Evolutionary conservation across 30 jellyfish, hydroid and myxozoan species (phyloP), one percentile per base, ranked within the genome.

Genomic region (Cassiopea andromeda): DNA sequence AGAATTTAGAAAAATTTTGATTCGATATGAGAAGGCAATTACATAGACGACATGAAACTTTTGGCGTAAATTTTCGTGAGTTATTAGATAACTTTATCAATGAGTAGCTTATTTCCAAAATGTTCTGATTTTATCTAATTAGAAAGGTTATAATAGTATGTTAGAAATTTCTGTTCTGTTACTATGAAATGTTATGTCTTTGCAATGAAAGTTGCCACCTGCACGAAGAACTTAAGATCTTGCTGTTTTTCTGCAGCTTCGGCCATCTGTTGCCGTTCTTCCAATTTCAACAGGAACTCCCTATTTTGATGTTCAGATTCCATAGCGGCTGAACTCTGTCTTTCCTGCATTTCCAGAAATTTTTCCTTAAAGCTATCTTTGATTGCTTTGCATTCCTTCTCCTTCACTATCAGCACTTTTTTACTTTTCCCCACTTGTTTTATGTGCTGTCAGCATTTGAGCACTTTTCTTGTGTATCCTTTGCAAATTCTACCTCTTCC

Each of bases 231-330:
- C 48, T 78, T 13, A 4, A 82, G 78, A 45, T 78, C 78, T 45
- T 82, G 19, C 58, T 46, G 76, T 50, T 78, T 78, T 18, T 78
- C 87, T 7, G 44, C 87, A 16, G 81, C 87, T 4, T 82, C 87
- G 6, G 76, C 76, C 78, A 38, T 78, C 58, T 78, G 78, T 75
- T 78, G 87, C 78, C 47, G 87, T 75, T 78, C 87, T 78, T 78
- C 74, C 43, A 78, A 75, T 50, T 47, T 50, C 44, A 19, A 7
- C 14, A 78, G 58, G 58, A 78, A 59, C 57, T 78, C 78, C 54
- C 87, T 48, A 75, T 78, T 78, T 45, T 2, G 44, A 10, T 18
- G 9, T 7, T 78, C 87, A 78, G 78, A 78, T 78, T 78, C 87
- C 7, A 43, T 27, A 48, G 43, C 45, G 5, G 87, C 57, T n/a